Conservation (phyloP, 2,888 invertebrate species). For the Molanna angustata region DNA sequence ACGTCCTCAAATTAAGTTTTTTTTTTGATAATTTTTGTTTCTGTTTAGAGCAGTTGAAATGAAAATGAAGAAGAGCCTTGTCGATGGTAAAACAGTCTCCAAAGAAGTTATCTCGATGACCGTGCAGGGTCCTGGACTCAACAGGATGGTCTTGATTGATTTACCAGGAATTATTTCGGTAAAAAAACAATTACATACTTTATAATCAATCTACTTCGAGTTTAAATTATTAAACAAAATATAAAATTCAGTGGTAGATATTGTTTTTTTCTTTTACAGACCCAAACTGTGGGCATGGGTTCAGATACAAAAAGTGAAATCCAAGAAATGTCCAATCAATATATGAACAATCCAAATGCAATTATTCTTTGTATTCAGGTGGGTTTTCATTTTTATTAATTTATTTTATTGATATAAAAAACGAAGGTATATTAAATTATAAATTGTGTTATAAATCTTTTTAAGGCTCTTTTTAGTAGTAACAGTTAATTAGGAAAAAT, state of each 20-base stretch:
- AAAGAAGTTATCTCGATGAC: conserved; percentile 96
- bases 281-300: conserved; percentile 97
- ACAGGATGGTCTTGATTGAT: conserved; percentile 97
- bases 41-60: conserved; percentile 47
- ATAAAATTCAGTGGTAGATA: not conserved
- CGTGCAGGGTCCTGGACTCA: conserved; percentile 95
- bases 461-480: too few relatives aligned
- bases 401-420: conserved; percentile 35
- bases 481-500: too few relatives aligned
- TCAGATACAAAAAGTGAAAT: conserved; percentile 92
- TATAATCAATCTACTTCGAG: not conserved
- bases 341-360: conserved; percentile 99
- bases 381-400: conserved; percentile 24
- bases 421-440: too few relatives aligned
- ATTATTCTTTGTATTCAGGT: conserved; percentile 98
- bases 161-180: conserved; percentile 92
- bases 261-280: conserved; percentile 51
- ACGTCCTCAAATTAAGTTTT: too few relatives aligned
- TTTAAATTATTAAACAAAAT: not conserved
- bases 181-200: not conserved
- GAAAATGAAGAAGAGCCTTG: conserved; percentile 92
- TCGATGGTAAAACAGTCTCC: conserved; percentile 92
- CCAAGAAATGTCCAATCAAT: conserved; percentile 82
- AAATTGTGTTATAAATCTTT: too few relatives aligned
- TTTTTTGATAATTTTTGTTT: too few relatives aligned